phyloP scores from a whole-genome alignment of 2,888 invertebrate species.

The Nipponacmea schrenckii region DNA sequence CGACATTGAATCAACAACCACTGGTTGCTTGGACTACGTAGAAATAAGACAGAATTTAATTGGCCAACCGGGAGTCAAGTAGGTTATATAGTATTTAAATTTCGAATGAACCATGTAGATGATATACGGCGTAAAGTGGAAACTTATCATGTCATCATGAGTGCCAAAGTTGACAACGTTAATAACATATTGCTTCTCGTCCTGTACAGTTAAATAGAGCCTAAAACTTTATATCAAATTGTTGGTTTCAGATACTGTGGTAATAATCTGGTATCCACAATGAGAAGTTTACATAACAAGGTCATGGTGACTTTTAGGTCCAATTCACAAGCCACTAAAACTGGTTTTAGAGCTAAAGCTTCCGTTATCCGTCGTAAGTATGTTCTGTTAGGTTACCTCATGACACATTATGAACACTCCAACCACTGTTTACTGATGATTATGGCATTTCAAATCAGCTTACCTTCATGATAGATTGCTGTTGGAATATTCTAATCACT shows the following conservation, averaged over 20 bases:
- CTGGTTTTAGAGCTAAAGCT: conserved; percentile 24
- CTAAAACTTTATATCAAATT: no score
- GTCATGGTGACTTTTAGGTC: conserved; percentile 21
- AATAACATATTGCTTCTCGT: no score
- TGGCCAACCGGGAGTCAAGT: conserved; percentile 45
- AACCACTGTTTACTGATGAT: no score
- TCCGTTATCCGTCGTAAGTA: conserved; percentile 16
- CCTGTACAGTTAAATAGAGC: no score
- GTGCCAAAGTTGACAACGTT: no score
- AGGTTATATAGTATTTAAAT: conserved; percentile 10
- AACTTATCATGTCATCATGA: no score
- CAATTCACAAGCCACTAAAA: conserved; percentile 12
- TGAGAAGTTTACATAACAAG: conserved; percentile 19
- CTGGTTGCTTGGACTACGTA: conserved; percentile 31
- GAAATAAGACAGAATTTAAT: conserved; percentile 38
- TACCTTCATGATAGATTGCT: not conserved
- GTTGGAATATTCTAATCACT: no score
- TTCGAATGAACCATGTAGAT: no score
- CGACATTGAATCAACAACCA: conserved; percentile 22
- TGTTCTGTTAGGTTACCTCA: not conserved
- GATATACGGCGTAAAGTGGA: no score
- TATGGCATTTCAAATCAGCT: no score
- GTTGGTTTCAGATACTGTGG: conserved; percentile 24
- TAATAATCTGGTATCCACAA: conserved; percentile 12
- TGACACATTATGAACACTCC: not conserved